Base-by-base conservation (phyloP, 2,113 vertebrate genomes). In the Oreochromis spilurus region DNA sequence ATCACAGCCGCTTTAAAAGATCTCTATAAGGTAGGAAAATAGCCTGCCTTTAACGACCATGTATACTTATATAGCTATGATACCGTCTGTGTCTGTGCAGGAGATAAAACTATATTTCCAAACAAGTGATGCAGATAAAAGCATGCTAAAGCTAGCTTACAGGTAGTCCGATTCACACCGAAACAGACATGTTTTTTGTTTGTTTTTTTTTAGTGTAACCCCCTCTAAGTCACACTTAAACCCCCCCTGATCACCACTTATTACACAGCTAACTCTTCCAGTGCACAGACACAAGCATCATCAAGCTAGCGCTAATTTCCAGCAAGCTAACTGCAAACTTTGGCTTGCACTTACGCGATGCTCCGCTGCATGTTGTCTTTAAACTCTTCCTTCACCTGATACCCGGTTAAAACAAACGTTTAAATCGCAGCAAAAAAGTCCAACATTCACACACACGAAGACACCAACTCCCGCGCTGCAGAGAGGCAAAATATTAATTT, bases 281-380 rank as follows among this genome's bases (percentile, higher is more conserved):
- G 8, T n/a, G 43, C 1, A n/a, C 4, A 43, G 3, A 26, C 2
- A 21, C 48, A 13, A 24, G 34, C 19, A 77, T 24, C 26, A 16
- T 10, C 2, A 3, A 87, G 83, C 81, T 79, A 86, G 14, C 9
- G 5, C 2, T 58, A 29, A 2, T 4, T 26, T 31, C n/a, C 4
- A 16, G 9, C 4, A 5, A 19, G 57, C 21, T 29, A 48, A 38
- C 50, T 3, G 4, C 2, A 57, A 62, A 40, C 5, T 2, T 34
- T 53, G 4, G 12, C 5, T 7, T 4, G 7, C 57, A 96, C 96
- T 96, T 72, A 97, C 96, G 96, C 95, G 65, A 96, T 96, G 86
- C 96, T 96, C 52, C 96, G 94, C 92, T 97, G 96, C 96, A 97
- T 97, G 83, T 65, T 94, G 84, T 17, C 54, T 24, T 60, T 4